These are phyloP conservation scores for Pogona vitticeps DNA, from an alignment of 2,113 vertebrate species.

Conservation along the genomic window DNA sequence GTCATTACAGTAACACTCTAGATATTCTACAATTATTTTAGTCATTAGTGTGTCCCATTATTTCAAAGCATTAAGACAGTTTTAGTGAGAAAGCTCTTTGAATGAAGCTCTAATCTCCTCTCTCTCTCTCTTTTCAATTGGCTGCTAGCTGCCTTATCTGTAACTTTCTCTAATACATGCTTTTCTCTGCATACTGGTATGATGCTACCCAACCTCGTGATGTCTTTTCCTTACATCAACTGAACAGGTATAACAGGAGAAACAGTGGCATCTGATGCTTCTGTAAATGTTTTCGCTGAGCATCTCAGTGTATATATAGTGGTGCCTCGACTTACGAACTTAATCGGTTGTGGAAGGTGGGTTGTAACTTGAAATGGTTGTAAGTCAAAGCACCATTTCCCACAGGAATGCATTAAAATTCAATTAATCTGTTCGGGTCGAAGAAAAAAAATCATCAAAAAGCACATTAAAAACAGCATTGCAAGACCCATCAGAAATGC, in stretches of 20 bases:
- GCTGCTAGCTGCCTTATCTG: not conserved
- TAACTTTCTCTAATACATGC: slow-evolving; percentile 3
- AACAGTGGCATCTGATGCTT: not conserved
- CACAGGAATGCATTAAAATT: too few relatives aligned
- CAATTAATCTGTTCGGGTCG: too few relatives aligned
- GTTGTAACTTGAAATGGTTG: too few relatives aligned
- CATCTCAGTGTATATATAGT: too few relatives aligned
- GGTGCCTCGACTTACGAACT: too few relatives aligned
- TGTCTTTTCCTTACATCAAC: not conserved
- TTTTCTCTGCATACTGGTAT: not conserved
- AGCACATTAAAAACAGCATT: too few relatives aligned
- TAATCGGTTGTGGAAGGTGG: too few relatives aligned
- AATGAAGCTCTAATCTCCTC: not conserved
- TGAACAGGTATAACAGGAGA: not conserved
- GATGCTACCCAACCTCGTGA: not conserved
- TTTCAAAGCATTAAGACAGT: slow-evolving; percentile 33
- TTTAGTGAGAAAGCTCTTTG: slow-evolving; percentile 28
- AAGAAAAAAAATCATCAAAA: too few relatives aligned
- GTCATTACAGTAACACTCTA: slow-evolving; percentile 22
- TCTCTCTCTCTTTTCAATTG: not conserved
- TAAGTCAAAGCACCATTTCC: too few relatives aligned
- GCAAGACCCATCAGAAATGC: too few relatives aligned
- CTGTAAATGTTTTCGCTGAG: not conserved
- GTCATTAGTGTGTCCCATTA: slow-evolving; percentile 29
- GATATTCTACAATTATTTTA: slow-evolving; percentile 33